These are phyloP conservation scores for Zosterops hypoxanthus DNA, from an alignment of 2,113 vertebrate species.

Conservation along the genomic window DNA sequence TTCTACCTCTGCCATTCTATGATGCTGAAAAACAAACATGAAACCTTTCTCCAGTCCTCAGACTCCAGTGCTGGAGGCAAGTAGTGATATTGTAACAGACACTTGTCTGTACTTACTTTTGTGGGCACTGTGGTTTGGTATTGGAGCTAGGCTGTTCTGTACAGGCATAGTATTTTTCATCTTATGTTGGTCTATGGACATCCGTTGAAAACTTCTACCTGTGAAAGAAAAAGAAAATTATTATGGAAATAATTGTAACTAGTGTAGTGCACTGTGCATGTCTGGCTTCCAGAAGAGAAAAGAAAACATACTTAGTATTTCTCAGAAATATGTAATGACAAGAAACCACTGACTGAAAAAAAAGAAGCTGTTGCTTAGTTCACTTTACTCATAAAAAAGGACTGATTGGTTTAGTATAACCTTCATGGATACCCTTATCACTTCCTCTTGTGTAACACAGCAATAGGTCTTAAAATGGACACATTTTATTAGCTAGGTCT, in stretches of 20 bases:
- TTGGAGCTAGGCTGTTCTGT: conserved; percentile 76
- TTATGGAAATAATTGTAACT: neutral
- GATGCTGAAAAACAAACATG: neutral
- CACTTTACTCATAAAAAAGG: neutral
- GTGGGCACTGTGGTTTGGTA: conserved; percentile 76
- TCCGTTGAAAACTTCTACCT: conserved; percentile 75
- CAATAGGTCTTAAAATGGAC: neutral
- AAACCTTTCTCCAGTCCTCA: neutral
- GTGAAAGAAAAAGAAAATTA: neutral
- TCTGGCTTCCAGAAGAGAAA: neutral
- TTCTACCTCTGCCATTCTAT: neutral
- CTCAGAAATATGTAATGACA: neutral
- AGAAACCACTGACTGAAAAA: neutral
- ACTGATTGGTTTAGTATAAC: neutral
- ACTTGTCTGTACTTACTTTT: conserved; percentile 78
- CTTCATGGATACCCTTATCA: neutral
- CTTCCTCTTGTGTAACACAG: neutral
- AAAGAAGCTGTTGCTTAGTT: neutral
- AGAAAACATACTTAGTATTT: neutral
- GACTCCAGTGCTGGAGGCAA: rapidly evolving
- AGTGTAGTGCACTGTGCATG: neutral
- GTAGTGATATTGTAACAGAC: neutral
- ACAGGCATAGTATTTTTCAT: conserved; percentile 68
- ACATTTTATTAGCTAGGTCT: neutral
- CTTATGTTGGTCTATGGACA: conserved; percentile 66